These are phyloP conservation scores for Chlorodrepanis virens DNA, from an alignment of 2,113 vertebrate genomes.

Conservation along the genomic window DNA sequence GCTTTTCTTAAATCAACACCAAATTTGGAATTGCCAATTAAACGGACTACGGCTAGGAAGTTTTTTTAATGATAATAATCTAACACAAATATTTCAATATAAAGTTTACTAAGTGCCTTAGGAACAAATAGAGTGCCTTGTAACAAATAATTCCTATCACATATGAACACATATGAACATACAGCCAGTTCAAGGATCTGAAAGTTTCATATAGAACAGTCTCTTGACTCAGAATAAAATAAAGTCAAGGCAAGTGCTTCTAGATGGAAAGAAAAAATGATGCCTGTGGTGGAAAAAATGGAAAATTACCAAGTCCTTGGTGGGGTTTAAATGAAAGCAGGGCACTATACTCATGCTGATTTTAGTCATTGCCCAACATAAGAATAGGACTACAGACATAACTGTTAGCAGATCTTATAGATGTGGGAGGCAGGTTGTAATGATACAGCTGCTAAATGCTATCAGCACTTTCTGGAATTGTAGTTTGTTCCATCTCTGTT, in stretches of 20 bases:
- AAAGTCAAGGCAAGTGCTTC: neutral
- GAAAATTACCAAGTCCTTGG: neutral
- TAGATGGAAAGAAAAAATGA: neutral
- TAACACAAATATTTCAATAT: neutral
- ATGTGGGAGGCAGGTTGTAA: neutral
- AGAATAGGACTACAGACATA: neutral
- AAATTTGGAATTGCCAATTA: neutral
- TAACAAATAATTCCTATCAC: neutral
- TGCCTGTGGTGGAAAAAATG: neutral
- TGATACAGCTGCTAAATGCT: neutral
- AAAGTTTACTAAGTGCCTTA: slow-evolving; percentile 3
- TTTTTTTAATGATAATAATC: slow-evolving; percentile 6
- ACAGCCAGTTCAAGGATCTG: neutral
- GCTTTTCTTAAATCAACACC: neutral
- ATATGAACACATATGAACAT: neutral
- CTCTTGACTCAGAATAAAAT: neutral
- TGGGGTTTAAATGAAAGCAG: neutral
- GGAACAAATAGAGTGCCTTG: neutral
- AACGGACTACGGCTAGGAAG: neutral
- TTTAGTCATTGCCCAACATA: neutral
- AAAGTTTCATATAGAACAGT: neutral
- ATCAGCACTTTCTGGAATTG: neutral
- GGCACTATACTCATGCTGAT: neutral
- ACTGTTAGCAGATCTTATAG: neutral
- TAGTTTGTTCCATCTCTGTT: neutral